Evolutionary conservation across 1,140 invertebrate species (phyloP).

Genomic region (Aphis craccivora): DNA sequence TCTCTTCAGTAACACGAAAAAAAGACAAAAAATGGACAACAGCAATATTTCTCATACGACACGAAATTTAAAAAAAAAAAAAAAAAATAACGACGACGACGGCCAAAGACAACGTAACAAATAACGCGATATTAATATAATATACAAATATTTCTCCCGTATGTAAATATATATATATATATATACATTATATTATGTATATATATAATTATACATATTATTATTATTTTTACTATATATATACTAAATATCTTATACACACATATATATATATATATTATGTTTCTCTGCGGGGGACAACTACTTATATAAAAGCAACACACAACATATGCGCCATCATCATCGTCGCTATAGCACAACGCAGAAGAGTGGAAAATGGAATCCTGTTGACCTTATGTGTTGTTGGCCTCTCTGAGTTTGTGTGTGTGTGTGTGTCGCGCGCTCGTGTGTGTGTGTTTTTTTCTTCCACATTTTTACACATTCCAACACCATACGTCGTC

Average conservation of each 20-base stretch:
- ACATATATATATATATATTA: not conserved
- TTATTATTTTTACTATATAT: not conserved
- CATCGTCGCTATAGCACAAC: not conserved
- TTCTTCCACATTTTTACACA: slow-evolving; percentile 55
- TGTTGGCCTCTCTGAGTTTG: slow-evolving; percentile 40
- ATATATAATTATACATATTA: not conserved
- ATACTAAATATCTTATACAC: slow-evolving; percentile 23
- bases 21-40: not conserved
- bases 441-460: slow-evolving; percentile 34
- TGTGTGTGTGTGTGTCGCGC: not conserved
- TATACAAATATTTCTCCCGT: slow-evolving; percentile 16
- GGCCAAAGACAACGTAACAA: slow-evolving; percentile 15
- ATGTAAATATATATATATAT: not conserved
- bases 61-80: not conserved
- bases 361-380: slow-evolving; percentile 52
- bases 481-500: slow-evolving; percentile 50
- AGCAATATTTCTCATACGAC: not conserved
- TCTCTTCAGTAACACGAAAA: not conserved
- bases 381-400: slow-evolving; percentile 54
- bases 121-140: slow-evolving; percentile 23
- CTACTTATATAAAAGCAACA: slow-evolving; percentile 20
- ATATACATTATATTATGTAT: no score
- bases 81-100: not conserved
- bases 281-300: slow-evolving; percentile 54
- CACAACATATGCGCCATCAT: slow-evolving; percentile 31